Percentiles rank a stretch among this genome's conserved stretches.
Evolutionary conservation across 2,797 vertebrate species (phyloP).

Genomic region (Alcedo quadribrachys): DNA sequence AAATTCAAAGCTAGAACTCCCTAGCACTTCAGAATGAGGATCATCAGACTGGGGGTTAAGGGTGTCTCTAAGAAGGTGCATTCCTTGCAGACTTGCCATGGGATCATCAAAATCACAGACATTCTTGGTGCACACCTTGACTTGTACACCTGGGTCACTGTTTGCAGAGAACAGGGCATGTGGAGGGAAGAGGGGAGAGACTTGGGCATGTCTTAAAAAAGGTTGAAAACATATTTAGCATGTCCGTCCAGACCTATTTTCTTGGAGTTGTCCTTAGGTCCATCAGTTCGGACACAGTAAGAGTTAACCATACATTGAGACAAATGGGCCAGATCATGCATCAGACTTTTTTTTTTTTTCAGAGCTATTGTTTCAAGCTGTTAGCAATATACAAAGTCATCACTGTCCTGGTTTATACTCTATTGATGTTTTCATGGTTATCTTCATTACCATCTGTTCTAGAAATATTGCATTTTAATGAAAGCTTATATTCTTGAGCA

Average conservation of each 20-base stretch:
- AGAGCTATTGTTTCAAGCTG: neutral
- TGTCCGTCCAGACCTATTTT: neutral
- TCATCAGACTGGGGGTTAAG: neutral
- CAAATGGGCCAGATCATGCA: neutral
- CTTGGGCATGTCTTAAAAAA: accelerated
- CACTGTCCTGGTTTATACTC: neutral
- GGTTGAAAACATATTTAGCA: accelerated
- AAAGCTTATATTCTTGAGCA: neutral
- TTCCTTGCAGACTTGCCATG: neutral
- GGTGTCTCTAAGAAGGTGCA: neutral
- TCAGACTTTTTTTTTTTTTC: neutral
- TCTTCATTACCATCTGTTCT: neutral
- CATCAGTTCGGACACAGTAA: neutral
- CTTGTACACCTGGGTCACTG: neutral
- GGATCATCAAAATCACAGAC: neutral
- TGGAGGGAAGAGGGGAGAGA: accelerated
- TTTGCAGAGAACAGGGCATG: neutral
- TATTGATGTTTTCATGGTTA: neutral
- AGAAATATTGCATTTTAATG: neutral
- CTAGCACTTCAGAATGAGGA: neutral
- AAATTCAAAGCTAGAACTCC: neutral
- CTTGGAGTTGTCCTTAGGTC: neutral
- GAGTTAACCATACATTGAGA: neutral
- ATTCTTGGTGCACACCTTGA: neutral
- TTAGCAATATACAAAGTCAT: accelerated